These are phyloP conservation scores for Aramus guarauna DNA, from an alignment of 2,113 vertebrate species.

Conservation along the genomic window DNA sequence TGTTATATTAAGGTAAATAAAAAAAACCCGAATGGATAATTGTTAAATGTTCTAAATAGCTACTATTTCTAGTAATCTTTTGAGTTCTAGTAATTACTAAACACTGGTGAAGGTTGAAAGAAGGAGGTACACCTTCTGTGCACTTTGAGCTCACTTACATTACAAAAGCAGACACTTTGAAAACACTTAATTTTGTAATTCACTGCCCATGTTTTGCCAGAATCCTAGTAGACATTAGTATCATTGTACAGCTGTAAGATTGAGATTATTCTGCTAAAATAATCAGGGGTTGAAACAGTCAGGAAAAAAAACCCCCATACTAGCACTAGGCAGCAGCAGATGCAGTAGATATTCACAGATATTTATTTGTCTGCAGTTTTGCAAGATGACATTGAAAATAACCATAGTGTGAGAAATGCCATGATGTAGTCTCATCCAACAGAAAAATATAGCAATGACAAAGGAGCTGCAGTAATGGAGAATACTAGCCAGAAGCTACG, in stretches of 20 bases:
- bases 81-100: not conserved
- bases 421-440: not conserved
- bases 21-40: not conserved
- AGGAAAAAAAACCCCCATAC: not conserved
- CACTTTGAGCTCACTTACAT: not conserved
- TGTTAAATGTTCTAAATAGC: not conserved
- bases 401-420: not conserved
- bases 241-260: not conserved
- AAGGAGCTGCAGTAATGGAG: not conserved
- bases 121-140: not conserved
- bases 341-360: not conserved
- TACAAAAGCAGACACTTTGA: not conserved
- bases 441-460: not conserved
- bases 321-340: not conserved
- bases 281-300: not conserved
- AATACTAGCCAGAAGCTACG: not conserved
- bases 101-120: not conserved
- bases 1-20: not conserved
- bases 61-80: not conserved
- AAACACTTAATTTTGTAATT: not conserved
- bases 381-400: not conserved
- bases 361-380: not conserved
- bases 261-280: not conserved
- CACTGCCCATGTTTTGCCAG: rapidly evolving
- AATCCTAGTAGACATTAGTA: not conserved